Evolutionary conservation across 1,140 invertebrate genomes (phyloP), one percentile per base, ranked within the genome.

Genomic region (Brachionus rubens): DNA sequence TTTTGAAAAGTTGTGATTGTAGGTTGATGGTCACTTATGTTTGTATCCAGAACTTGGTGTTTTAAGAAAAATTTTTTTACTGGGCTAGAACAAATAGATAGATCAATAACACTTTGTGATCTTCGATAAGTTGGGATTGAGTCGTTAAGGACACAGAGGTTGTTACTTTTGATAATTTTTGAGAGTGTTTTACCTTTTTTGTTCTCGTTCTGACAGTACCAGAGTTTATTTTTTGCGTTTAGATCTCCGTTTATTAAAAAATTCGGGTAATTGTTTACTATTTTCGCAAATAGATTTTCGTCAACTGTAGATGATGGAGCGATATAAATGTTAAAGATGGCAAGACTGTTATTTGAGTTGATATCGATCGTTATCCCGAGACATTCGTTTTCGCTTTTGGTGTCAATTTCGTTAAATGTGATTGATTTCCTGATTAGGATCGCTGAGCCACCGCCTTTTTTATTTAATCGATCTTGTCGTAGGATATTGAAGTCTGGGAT

Each of bases 121-220:
- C 19, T 10, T 24, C 19, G 19, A 26, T 54, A 54, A 21, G 50
- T 21, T 54, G 21, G 16, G 12, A 24, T 54, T 26, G 26, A 12
- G 50, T 21, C 12, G 50, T 54, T 54, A 10, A 54, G 50, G 12
- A 54, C 12, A 24, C 21, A 24, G 16, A 54, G 12, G 26, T 54
- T 54, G 50, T 26, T 54, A 24, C 26, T 3, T 30, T 54, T 26
- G 21, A 54, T 54, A 54, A 54, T 24, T 24, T 26, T 54, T 24
- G 21, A 54, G 19, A 54, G 50, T 24, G 10, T 54, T 26, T 54
- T 54, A 24, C 50, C 50, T 54, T 54, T 54, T 54, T 54, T 54
- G 21, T 54, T 54, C 1, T 54, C 50, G 16, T 19, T 19, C 10
- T 24, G 19, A 24, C 50, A 52, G 21, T 52, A 24, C 50, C 50